A percentile compares a stretch with the other conserved stretches of the same genome.
Evolutionary conservation across 2,888 invertebrate species (phyloP).

Genomic region (Fragum whitleyi): DNA sequence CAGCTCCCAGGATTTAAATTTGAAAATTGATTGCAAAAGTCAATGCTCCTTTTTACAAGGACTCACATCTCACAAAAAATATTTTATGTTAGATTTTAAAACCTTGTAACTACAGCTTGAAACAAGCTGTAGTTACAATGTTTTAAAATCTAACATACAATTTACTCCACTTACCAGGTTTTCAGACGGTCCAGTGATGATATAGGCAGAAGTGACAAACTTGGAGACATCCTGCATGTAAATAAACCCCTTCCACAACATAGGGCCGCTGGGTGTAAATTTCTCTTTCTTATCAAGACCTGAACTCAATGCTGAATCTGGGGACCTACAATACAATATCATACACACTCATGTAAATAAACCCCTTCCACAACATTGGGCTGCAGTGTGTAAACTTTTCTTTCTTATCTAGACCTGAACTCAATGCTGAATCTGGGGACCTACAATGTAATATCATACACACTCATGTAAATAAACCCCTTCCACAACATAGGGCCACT

Average conservation of each 20-base stretch:
- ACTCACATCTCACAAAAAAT: too few species aligned
- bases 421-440: slow-evolving; percentile 83
- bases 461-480: slow-evolving; percentile 95
- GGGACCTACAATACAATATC: slow-evolving; percentile 79
- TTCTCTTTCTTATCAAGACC: slow-evolving; percentile 77
- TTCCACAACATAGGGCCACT: slow-evolving; percentile 89
- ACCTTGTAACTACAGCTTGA: too few species aligned
- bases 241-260: slow-evolving; percentile 93
- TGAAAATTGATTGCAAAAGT: too few species aligned
- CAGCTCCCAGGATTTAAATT: too few species aligned
- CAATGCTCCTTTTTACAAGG: too few species aligned
- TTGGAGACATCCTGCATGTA: slow-evolving; percentile 96
- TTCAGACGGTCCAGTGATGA: slow-evolving; percentile 87
- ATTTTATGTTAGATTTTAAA: too few species aligned
- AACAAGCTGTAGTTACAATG: too few species aligned
- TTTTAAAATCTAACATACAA: too few species aligned
- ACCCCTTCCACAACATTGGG: slow-evolving; percentile 92
- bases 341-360: slow-evolving; percentile 95
- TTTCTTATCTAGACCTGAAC: slow-evolving; percentile 78
- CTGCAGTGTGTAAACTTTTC: slow-evolving; percentile 74
- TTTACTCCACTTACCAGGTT: slow-evolving; percentile 68
- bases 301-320: slow-evolving; percentile 81
- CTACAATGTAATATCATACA: slow-evolving; percentile 72
- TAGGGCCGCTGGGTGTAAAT: slow-evolving; percentile 82
- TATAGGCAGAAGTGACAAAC: slow-evolving; percentile 93